Evolutionary conservation across 2,797 vertebrate genomes (phyloP).

Genomic region (Argya squamiceps): DNA sequence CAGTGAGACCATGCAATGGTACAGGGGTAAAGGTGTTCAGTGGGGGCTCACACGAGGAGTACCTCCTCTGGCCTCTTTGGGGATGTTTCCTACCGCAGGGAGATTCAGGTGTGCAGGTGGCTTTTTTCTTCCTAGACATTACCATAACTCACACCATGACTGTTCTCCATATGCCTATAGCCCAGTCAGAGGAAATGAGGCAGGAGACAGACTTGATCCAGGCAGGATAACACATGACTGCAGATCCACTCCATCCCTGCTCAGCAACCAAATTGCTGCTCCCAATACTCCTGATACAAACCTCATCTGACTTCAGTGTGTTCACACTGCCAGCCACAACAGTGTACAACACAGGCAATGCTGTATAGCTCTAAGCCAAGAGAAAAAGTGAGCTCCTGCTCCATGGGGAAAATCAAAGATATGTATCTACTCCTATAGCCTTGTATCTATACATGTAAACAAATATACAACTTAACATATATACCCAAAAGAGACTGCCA

Average conservation of each 20-base stretch:
- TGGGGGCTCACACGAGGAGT: background rate
- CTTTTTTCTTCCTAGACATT: background rate
- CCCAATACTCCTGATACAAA: background rate
- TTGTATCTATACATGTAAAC: background rate
- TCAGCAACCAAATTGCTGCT: background rate
- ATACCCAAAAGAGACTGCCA: background rate
- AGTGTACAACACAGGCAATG: background rate
- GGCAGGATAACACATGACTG: background rate
- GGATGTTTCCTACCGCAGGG: background rate
- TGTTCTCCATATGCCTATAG: background rate
- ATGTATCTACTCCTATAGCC: background rate
- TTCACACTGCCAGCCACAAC: background rate
- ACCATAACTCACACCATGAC: background rate
- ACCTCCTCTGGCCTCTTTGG: background rate
- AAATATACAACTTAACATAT: background rate
- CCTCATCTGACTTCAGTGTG: background rate
- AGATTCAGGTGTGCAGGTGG: background rate
- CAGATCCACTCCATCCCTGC: background rate
- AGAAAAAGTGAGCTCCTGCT: background rate
- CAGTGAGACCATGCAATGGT: background rate
- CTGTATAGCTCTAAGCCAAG: background rate
- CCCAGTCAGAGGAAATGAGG: background rate
- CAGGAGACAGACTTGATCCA: background rate
- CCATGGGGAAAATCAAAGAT: background rate
- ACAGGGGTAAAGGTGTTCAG: fast-evolving